phyloP scores from a whole-genome alignment of 1,140 invertebrate species.

The Caenorhabditis remanei region DNA sequence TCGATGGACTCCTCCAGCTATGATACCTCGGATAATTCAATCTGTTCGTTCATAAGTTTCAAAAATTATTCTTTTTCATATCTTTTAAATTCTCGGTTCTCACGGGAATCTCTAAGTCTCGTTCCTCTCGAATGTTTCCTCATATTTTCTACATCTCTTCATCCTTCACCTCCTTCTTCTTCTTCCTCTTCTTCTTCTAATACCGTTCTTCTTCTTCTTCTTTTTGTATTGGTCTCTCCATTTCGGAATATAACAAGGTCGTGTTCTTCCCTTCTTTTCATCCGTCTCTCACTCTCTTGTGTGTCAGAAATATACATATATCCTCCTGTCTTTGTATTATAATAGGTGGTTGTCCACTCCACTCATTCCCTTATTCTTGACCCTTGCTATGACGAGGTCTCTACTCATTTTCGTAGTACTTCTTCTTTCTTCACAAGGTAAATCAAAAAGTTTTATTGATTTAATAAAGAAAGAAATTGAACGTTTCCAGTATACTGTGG shows the following conservation, averaged over 20 bases:
- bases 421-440: slow-evolving; percentile 3
- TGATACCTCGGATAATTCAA: no score
- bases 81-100: no score
- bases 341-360: slow-evolving; percentile 28
- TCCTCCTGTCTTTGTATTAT: slow-evolving; percentile 3
- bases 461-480: not conserved
- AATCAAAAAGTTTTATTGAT: not conserved
- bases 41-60: no score
- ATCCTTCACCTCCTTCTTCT: no score
- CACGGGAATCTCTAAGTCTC: not conserved
- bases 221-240: not conserved
- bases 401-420: not conserved
- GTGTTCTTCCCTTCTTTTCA: not conserved
- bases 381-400: not conserved
- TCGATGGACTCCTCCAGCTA: no score
- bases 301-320: slow-evolving; percentile 4
- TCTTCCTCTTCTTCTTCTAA: not conserved
- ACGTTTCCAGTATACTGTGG: not conserved
- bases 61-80: not conserved
- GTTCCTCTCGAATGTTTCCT: not conserved
- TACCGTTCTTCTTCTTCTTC: slow-evolving; percentile 15
- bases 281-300: not conserved
- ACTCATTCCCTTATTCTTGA: not conserved
- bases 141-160: slow-evolving; percentile 35
- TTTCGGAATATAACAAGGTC: slow-evolving; percentile 41